These are phyloP conservation scores for Aphaenogaster rudis DNA, from an alignment of 1,140 invertebrate species.

Conservation along the genomic window DNA sequence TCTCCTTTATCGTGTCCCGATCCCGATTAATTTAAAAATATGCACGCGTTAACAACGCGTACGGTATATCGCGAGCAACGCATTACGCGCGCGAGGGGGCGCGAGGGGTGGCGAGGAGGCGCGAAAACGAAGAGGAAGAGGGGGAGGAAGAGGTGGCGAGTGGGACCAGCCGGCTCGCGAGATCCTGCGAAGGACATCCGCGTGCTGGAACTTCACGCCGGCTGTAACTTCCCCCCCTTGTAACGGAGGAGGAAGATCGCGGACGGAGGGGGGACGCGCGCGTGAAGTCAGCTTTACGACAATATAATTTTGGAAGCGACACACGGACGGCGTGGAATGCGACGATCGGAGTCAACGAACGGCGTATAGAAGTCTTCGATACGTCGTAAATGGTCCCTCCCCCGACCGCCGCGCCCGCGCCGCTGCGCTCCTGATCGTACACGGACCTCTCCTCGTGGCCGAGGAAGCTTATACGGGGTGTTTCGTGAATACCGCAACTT, in stretches of 20 bases:
- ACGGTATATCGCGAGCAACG: constrained; percentile 52
- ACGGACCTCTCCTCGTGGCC: constrained; percentile 9
- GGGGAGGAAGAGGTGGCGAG: not conserved
- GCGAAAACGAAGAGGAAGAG: no score
- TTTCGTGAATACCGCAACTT: constrained; percentile 35
- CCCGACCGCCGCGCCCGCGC: not conserved
- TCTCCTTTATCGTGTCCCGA: constrained; percentile 61
- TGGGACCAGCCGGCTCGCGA: constrained; percentile 1
- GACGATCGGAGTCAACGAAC: constrained; percentile 75
- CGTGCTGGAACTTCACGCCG: not conserved
- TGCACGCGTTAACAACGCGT: constrained; percentile 48
- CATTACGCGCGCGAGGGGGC: constrained; percentile 28
- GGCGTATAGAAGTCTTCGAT: constrained; percentile 75
- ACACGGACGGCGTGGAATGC: constrained; percentile 68
- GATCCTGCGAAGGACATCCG: constrained; percentile 57
- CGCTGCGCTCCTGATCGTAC: constrained; percentile 3
- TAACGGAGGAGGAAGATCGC: constrained; percentile 31
- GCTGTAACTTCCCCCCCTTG: not conserved
- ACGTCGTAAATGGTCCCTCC: constrained; percentile 70
- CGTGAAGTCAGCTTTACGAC: constrained; percentile 68
- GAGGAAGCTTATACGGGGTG: constrained; percentile 5
- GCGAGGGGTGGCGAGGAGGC: not conserved
- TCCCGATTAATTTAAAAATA: constrained; percentile 62
- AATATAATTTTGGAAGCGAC: constrained; percentile 76
- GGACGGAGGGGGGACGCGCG: not conserved